Conservation (phyloP, 2,888 invertebrate species). For the Drosophila kanekoi region DNA sequence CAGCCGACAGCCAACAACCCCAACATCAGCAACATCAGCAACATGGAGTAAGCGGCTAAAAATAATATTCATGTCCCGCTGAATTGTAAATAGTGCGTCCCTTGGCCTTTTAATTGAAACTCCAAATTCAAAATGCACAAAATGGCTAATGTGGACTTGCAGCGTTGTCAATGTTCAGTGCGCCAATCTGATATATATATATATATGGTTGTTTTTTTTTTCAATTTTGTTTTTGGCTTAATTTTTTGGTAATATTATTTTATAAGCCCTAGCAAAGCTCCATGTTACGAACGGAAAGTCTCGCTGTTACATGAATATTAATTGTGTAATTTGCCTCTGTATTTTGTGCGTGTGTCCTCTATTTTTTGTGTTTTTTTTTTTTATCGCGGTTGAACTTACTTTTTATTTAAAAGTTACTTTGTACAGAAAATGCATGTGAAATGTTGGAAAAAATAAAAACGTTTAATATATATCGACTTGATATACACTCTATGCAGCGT, state of each 20-base stretch:
- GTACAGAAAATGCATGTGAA: constrained; percentile 79
- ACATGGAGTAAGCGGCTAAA: constrained; percentile 39
- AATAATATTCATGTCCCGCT: constrained; percentile 52
- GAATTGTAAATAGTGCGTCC: constrained; percentile 47
- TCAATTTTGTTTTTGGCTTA: not conserved
- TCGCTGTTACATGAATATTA: constrained; percentile 17
- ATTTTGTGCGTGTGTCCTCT: constrained; percentile 24
- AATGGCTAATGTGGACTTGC: constrained; percentile 17
- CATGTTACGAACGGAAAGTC: constrained; percentile 17
- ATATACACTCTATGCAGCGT: not conserved
- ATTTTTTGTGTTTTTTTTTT: constrained; percentile 37
- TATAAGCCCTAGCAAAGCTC: constrained; percentile 8
- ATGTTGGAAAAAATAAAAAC: constrained; percentile 67
- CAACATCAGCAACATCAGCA: too few species aligned
- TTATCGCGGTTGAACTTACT: constrained; percentile 76
- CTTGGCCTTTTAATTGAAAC: constrained; percentile 48
- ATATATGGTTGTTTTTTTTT: not conserved
- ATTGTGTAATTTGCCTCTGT: constrained; percentile 32
- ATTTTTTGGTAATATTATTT: constrained; percentile 13
- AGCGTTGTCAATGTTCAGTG: constrained; percentile 21
- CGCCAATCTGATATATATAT: too few species aligned
- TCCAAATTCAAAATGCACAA: constrained; percentile 23
- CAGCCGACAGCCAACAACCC: not conserved
- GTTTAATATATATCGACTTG: constrained; percentile 38
- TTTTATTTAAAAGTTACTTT: constrained; percentile 71